Evolutionary conservation across 2,888 invertebrate genomes (phyloP), one percentile per base, ranked within the genome.

Genomic region (Saturnia japonica): DNA sequence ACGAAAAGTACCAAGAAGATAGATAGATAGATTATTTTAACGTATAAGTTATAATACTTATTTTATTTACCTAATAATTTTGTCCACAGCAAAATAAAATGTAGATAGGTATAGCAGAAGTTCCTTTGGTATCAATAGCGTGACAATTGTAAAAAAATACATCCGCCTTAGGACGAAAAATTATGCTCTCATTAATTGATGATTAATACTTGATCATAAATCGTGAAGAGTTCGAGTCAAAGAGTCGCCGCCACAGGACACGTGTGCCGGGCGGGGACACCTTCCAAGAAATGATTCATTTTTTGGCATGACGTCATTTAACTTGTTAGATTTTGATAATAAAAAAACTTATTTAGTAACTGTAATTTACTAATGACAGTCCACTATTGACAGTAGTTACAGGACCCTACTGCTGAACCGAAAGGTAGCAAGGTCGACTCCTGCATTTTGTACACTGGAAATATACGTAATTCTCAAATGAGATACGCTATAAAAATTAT

Each of bases 191-290:
- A 87, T 87, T 84, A 85, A 82, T 80, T 74, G 81, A 81, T 87
- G 89, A 91, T 90, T 86, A 89, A 90, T 90, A 88, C 82, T 76
- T 74, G 76, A 74, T 80, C 86, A 86, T 91, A 91, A 91, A 91
- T 91, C 82, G 81, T 84, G 80, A 80, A 77, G 80, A 82, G 79
- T 78, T 75, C 78, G 80, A 78, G 79, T 79, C 81, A 85, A 85
- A 86, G 84, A 80, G 76, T 75, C 76, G 80, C 86, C 85, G 87
- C 82, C 82, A 82, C 79, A 77, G 74, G 71, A 75, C 84, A 85
- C 80, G 78, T 84, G 82, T 81, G 76, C 74, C 73, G 76, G 75
- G 75, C 73, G 76, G 75, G 75, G 78, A 82, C 85, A 84, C 80
- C 82, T 91, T 91, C 91, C 82, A 74, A 85, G 91, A 90, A 91